Percentiles rank a stretch among this genome's conserved stretches.
These are phyloP conservation scores for Mythimna ferrago DNA, from an alignment of 2,888 invertebrate genomes.

Conservation along the genomic window DNA sequence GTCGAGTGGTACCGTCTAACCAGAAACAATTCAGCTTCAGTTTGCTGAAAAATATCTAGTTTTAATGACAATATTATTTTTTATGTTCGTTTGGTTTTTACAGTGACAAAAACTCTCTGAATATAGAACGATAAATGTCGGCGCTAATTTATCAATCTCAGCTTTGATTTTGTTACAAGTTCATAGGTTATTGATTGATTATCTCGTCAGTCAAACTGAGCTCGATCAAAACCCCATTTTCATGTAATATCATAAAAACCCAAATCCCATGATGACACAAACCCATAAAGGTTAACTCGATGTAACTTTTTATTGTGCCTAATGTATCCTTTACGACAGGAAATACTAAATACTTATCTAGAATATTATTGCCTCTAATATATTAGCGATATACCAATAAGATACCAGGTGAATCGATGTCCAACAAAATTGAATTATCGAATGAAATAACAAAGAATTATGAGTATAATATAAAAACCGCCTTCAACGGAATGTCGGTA, in stretches of 20 bases:
- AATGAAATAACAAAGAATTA: constrained; percentile 77
- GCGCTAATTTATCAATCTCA: background rate
- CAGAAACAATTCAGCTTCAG: background rate
- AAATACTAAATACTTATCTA: constrained; percentile 60
- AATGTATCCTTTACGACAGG: constrained; percentile 61
- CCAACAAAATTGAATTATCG: constrained; percentile 64
- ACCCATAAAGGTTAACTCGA: constrained; percentile 56
- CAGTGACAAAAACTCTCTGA: background rate
- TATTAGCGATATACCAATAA: constrained; percentile 60
- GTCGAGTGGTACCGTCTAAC: background rate
- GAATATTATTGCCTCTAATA: constrained; percentile 60
- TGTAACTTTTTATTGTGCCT: constrained; percentile 57
- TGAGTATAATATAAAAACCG: constrained; percentile 80
- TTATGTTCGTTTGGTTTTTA: background rate
- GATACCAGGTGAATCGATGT: constrained; percentile 61
- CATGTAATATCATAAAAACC: constrained; percentile 33
- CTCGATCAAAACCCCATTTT: constrained; percentile 20
- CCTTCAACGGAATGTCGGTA: constrained; percentile 80
- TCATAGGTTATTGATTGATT: background rate
- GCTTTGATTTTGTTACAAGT: background rate
- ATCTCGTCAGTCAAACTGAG: constrained; percentile 1
- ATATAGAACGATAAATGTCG: background rate
- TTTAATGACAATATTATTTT: background rate
- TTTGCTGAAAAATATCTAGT: background rate
- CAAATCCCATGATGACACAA: constrained; percentile 51